Evolutionary conservation across 2,113 vertebrate genomes (phyloP).

Genomic region (Xyliphius kryptos): DNA sequence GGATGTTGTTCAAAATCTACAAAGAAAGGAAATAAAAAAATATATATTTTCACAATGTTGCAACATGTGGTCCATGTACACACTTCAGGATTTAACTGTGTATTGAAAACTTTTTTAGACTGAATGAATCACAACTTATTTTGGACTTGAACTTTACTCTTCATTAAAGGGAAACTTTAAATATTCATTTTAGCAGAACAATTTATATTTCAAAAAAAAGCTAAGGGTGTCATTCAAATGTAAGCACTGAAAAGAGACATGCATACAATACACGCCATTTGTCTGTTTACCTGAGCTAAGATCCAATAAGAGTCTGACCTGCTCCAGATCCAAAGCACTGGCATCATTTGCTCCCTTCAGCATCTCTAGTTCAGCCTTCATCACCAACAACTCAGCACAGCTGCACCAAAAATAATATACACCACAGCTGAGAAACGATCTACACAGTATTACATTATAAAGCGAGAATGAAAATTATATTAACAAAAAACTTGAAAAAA

Average conservation of each 20-base stretch:
- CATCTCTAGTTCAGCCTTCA: constrained; percentile 81
- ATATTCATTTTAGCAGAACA: too few relatives aligned
- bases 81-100: too few relatives aligned
- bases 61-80: too few relatives aligned
- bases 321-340: constrained; percentile 69
- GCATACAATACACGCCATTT: neutral
- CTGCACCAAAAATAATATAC: constrained; percentile 49
- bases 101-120: too few relatives aligned
- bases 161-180: too few relatives aligned
- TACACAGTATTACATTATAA: neutral
- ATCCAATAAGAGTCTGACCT: constrained; percentile 76
- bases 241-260: neutral
- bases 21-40: constrained; percentile 23
- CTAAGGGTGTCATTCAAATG: too few relatives aligned
- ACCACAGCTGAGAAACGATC: neutral
- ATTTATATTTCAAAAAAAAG: too few relatives aligned
- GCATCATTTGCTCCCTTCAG: constrained; percentile 68
- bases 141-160: too few relatives aligned
- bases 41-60: too few relatives aligned
- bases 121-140: too few relatives aligned
- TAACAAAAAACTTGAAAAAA: too few relatives aligned
- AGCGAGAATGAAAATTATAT: too few relatives aligned
- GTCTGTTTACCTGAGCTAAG: constrained; percentile 64
- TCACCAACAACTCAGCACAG: constrained; percentile 76
- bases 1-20: constrained; percentile 34